Evolutionary conservation across 2,888 invertebrate species (phyloP).

Genomic region (Zaprionus obscuricornis): DNA sequence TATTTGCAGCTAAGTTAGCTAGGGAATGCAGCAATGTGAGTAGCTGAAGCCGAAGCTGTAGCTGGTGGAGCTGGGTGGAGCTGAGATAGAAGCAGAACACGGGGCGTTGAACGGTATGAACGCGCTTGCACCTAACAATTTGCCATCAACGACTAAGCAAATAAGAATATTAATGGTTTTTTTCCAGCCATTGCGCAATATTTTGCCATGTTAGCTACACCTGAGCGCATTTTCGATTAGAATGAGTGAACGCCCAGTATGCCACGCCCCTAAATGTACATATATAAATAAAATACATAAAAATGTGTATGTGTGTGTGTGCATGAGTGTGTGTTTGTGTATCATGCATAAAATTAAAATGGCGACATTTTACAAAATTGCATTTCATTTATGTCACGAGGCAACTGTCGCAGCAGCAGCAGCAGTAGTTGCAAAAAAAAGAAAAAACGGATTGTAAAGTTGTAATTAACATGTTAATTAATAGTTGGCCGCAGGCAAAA

Average conservation of each 20-base stretch:
- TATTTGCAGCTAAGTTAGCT: too few species aligned
- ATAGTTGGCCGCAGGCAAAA: conserved; percentile 62
- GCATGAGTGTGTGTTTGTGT: conserved; percentile 24
- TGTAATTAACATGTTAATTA: conserved; percentile 79
- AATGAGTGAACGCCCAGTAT: conserved; percentile 29
- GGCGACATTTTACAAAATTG: conserved; percentile 72
- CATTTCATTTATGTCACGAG: conserved; percentile 63
- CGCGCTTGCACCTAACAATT: conserved; percentile 68
- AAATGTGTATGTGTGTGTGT: not conserved
- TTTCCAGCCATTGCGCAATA: conserved; percentile 78
- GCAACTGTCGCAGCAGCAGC: not conserved
- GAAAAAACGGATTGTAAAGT: conserved; percentile 44
- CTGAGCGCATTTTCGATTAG: conserved; percentile 76
- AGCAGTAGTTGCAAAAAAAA: too few species aligned
- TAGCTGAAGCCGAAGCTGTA: too few species aligned
- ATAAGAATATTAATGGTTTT: conserved; percentile 80
- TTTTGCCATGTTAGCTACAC: conserved; percentile 59
- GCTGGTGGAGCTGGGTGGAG: too few species aligned
- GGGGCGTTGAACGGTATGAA: conserved; percentile 4
- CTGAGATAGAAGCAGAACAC: too few species aligned
- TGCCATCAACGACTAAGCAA: conserved; percentile 76
- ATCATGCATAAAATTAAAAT: conserved; percentile 71
- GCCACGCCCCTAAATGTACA: not conserved
- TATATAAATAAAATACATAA: not conserved
- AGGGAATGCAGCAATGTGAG: too few species aligned